These are phyloP conservation scores for Macrostomum lignano DNA, from an alignment of 1,140 invertebrate genomes.

Conservation along the genomic window DNA sequence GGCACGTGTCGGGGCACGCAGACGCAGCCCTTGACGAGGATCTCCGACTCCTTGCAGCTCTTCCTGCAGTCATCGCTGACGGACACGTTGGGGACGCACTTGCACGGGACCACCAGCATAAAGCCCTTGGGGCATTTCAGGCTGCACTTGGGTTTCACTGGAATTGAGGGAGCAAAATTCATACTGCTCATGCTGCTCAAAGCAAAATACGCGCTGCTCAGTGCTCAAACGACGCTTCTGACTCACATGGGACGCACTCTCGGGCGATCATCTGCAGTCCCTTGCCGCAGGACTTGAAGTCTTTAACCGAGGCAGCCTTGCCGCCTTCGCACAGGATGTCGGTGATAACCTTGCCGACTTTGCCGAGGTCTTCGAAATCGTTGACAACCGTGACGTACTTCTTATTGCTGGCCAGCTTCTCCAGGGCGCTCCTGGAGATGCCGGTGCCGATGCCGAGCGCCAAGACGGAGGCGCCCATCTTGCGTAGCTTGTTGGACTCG, in stretches of 20 bases:
- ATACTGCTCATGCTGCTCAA: too few species aligned
- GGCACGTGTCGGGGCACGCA: too few species aligned
- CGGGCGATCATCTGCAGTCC: too few species aligned
- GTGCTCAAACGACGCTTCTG: too few species aligned
- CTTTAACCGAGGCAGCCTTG: too few species aligned
- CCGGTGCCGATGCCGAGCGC: neutral
- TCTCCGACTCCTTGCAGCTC: neutral
- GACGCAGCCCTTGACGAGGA: neutral
- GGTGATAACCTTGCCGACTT: neutral
- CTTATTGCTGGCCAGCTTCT: neutral
- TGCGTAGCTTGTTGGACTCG: neutral
- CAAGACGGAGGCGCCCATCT: neutral
- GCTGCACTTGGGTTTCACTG: neutral
- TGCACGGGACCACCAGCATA: slow-evolving; percentile 1
- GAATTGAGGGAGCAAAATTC: too few species aligned
- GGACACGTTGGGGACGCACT: neutral
- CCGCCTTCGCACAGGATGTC: neutral
- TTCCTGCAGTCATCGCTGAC: slow-evolving; percentile 1
- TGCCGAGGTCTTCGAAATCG: neutral
- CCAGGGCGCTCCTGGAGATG: neutral
- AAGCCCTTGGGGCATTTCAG: neutral
- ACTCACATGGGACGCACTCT: too few species aligned
- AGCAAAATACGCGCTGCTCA: too few species aligned
- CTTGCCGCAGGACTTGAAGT: too few species aligned
- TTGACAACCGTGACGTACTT: neutral